Evolutionary conservation across 2,113 vertebrate species (phyloP).

Genomic region (Lamprotornis superbus): DNA sequence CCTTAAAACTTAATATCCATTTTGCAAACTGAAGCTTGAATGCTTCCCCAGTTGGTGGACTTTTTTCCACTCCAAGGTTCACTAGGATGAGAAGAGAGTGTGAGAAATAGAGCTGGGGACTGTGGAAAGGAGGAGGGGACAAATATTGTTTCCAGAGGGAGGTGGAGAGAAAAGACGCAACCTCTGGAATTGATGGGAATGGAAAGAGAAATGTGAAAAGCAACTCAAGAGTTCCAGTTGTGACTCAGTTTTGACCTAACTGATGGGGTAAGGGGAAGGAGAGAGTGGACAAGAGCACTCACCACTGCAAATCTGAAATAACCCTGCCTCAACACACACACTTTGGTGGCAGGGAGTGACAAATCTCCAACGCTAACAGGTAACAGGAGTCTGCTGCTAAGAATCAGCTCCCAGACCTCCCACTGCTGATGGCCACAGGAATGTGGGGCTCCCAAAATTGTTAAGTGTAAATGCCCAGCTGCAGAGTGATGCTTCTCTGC

Average conservation of each 20-base stretch:
- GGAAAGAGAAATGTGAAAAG: neutral
- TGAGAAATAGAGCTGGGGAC: neutral
- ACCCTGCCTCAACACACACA: neutral
- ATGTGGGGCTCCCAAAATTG: neutral
- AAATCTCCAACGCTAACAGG: fast-evolving
- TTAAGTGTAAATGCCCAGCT: neutral
- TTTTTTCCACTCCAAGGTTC: neutral
- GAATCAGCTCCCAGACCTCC: neutral
- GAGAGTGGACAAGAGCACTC: neutral
- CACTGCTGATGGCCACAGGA: neutral
- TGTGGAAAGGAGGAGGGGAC: neutral
- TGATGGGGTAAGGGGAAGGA: neutral
- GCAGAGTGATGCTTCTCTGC: neutral
- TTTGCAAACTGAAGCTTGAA: neutral
- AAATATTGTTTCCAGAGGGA: neutral
- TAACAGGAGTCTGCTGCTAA: neutral
- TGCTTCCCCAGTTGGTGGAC: neutral
- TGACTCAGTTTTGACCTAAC: neutral
- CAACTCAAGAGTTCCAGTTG: neutral
- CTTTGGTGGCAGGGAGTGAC: fast-evolving
- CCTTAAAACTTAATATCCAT: neutral
- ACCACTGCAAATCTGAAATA: neutral
- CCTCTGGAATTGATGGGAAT: neutral
- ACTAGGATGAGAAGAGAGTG: neutral
- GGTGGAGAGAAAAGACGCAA: neutral